Evolutionary conservation across 1,140 invertebrate genomes (phyloP).

Genomic region (Samia ricini): DNA sequence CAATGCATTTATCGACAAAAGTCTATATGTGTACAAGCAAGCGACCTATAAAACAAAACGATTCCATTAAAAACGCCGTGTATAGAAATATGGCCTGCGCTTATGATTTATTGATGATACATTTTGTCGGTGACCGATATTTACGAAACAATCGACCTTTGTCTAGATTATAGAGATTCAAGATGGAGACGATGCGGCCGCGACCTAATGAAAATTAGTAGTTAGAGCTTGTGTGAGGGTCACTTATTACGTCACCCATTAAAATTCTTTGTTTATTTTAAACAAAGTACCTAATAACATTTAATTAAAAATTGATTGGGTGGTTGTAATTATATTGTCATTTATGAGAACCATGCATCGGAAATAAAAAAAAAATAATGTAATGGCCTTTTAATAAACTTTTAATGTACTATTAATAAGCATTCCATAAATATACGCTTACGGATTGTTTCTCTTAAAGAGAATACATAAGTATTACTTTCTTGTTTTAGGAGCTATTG

Average conservation of each 20-base stretch:
- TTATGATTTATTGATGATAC: conserved; percentile 8
- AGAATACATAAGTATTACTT: neutral
- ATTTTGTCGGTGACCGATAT: conserved; percentile 2
- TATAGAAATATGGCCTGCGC: neutral
- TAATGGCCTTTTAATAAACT: too few species aligned
- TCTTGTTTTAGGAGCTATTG: neutral
- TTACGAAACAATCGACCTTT: conserved; percentile 17
- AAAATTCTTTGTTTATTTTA: conserved; percentile 11
- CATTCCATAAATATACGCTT: too few species aligned
- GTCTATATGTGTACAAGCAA: conserved; percentile 38
- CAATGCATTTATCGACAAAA: conserved; percentile 37
- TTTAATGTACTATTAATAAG: too few species aligned
- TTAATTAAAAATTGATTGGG: neutral
- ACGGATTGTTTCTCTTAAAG: too few species aligned
- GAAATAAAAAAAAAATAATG: too few species aligned
- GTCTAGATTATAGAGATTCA: conserved; percentile 8
- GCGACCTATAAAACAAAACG: conserved; percentile 30
- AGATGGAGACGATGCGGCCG: conserved; percentile 14
- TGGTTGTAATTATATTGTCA: neutral
- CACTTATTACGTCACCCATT: conserved; percentile 24
- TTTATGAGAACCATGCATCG: too few species aligned
- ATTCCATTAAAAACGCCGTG: neutral
- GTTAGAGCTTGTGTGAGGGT: conserved; percentile 13
- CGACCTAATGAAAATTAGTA: conserved; percentile 20
- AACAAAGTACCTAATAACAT: neutral